Base-by-base conservation (phyloP, 2,888 invertebrate genomes). In the Plebejus melissa region DNA sequence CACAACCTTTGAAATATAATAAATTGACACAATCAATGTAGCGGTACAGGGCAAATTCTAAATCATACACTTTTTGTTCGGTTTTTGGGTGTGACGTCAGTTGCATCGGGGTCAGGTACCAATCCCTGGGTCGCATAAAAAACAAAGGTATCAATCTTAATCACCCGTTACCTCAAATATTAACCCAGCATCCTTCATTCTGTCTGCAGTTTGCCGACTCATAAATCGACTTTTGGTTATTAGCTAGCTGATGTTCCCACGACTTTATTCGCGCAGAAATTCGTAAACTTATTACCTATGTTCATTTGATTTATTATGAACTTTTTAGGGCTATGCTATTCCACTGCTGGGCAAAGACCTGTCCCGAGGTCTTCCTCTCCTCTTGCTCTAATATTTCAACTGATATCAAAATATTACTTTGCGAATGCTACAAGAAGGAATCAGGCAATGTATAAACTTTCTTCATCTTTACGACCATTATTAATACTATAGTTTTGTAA, bases 101-200 rank as follows among this genome's bases (percentile, higher is more conserved):
- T 75, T 86, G 87, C 87, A 85, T 78, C 80, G 79, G 79, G 79
- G 86, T 88, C 86, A 87, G 87, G 86, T 83, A 87, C 86, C 71
- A 50, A 60, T 65, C 84, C 84, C 87, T 87, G 88, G 89, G 88
- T 80, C 78, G 80, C 78, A 79, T 86, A 89, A 90, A 90, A 90
- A 89, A 87, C 82, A 81, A 81, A 80, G 82, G 84, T 87, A 90
- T 89, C 87, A 88, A 91, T 90, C 88, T 86, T 86, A 88, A 91
- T 90, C 88, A 85, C 82, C 85, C 83, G 84, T 87, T 87, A 85
- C 85, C 83, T 81, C 85, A 87, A 79, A 79, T 79, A 80, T 79
- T 78, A 77, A 76, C 74, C 76, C 75, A 65, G 75, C 69, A 76
- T 74, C 76, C 76, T 78, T 79, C 76, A 76, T 77, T 78, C 72